Base-by-base conservation (phyloP, 2,888 invertebrate genomes). In the Cremastinae sp. region DNA sequence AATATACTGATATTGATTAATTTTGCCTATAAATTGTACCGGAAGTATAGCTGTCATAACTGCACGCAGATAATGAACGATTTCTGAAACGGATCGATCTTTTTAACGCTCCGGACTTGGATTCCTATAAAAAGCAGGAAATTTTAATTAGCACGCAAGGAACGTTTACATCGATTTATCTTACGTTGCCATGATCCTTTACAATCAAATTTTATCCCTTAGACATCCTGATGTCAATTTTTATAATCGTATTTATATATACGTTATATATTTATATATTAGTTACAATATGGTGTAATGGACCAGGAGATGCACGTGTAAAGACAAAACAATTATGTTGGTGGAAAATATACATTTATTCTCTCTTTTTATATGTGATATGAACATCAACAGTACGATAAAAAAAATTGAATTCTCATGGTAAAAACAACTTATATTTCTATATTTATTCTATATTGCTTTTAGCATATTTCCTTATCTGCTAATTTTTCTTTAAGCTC, bases 21-120 rank as follows among this genome's bases (percentile, higher is more conserved):
- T 41, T 34, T 54, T 43, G 41, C 7, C 20, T 18, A 45, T 61
- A 72, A 47, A 28, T 79, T 91, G 90, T 92, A 95, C 95, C 94
- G 81, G 97, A 97, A 90, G 97, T 97, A 91, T 97, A 98, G 18
- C 97, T 97, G 90, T 98, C 98, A 65, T 97, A 97, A 41, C 98
- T 98, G 5, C 97, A 97, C 2, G 97, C 97, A 9, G 98, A 98
- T 20, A 97, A 91, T 0, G 97, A 97, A 78, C 98, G 93, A 88
- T 97, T 97, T 66, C 97, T 92, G 88, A 97, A 96, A 64, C 97
- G 92, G 82, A 95, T 96, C 12, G 96, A 94, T 89, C 96, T 96
- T 91, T 97, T 96, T 88, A 96, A 90, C 8, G 96, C 96, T 78
- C 96, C 94, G 1, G 95, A 94, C 87, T 92, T 92, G 53, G 91